These are phyloP conservation scores for Tricholauxania praeusta DNA, from an alignment of 2,888 invertebrate genomes.

Conservation along the genomic window DNA sequence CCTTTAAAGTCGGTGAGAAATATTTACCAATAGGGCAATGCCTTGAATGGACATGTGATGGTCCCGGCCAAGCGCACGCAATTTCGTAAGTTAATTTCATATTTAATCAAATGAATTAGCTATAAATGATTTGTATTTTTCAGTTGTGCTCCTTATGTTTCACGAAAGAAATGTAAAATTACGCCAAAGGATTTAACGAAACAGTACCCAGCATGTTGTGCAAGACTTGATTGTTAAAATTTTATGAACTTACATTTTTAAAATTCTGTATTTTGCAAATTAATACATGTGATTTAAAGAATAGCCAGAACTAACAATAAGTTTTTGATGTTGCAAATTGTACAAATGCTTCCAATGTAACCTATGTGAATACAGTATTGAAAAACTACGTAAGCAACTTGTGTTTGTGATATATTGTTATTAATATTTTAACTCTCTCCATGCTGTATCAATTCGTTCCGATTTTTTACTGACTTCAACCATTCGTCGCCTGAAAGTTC, in stretches of 20 bases:
- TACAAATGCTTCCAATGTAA: no score
- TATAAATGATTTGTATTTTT: not conserved
- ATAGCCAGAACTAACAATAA: no score
- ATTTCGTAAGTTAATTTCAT: constrained; percentile 45
- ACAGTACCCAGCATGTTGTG: not conserved
- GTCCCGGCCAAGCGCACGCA: constrained; percentile 30
- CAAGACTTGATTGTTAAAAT: not conserved
- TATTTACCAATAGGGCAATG: constrained; percentile 46
- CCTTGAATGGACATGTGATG: constrained; percentile 41
- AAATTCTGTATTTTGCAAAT: not conserved
- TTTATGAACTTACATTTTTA: not conserved
- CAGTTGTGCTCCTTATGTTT: not conserved
- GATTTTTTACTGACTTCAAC: no score
- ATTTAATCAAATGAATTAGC: no score
- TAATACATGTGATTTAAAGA: not conserved
- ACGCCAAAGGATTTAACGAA: not conserved
- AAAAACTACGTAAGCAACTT: no score
- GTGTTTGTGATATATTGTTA: no score
- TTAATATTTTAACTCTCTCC: no score
- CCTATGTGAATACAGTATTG: no score
- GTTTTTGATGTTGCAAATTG: no score
- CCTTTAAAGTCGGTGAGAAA: constrained; percentile 35
- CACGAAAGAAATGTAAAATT: not conserved
- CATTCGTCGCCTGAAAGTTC: no score
- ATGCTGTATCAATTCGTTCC: no score